These are phyloP conservation scores for Capromys pilorides DNA, from an alignment of 2,797 vertebrate species.

Conservation along the genomic window DNA sequence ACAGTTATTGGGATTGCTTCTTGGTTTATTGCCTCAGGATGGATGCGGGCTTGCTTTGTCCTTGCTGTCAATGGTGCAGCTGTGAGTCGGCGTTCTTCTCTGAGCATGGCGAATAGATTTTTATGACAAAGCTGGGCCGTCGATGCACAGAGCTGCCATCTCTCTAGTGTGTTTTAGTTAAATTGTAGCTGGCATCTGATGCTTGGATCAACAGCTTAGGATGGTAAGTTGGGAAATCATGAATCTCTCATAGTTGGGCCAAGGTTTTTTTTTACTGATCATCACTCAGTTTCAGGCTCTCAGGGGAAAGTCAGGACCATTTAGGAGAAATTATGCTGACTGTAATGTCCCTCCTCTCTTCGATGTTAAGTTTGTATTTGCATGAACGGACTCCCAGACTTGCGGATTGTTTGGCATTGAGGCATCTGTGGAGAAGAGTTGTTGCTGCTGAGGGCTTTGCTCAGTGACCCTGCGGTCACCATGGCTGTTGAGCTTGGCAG, in stretches of 20 bases:
- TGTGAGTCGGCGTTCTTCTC: neutral
- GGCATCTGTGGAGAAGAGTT: neutral
- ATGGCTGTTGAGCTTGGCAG: neutral
- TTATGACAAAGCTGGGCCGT: neutral
- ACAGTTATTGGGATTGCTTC: too few relatives aligned
- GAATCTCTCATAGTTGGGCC: neutral
- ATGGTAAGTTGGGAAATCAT: neutral
- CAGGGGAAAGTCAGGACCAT: neutral
- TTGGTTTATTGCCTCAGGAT: conserved; percentile 24
- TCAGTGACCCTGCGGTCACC: neutral
- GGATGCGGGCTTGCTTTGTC: neutral
- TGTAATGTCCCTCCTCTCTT: neutral
- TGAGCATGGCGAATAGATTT: neutral
- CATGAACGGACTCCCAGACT: neutral
- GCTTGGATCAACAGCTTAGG: neutral
- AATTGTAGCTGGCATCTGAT: neutral
- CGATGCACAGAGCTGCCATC: neutral
- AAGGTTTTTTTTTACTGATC: neutral
- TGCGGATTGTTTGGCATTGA: conserved; percentile 16
- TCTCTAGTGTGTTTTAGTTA: neutral
- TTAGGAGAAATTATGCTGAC: neutral
- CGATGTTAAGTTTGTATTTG: neutral
- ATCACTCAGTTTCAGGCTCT: conserved; percentile 16
- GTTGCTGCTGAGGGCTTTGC: neutral
- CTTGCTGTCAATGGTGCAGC: neutral